Conservation (phyloP, 1,140 invertebrate species). For the Lasaia peninsularis region DNA sequence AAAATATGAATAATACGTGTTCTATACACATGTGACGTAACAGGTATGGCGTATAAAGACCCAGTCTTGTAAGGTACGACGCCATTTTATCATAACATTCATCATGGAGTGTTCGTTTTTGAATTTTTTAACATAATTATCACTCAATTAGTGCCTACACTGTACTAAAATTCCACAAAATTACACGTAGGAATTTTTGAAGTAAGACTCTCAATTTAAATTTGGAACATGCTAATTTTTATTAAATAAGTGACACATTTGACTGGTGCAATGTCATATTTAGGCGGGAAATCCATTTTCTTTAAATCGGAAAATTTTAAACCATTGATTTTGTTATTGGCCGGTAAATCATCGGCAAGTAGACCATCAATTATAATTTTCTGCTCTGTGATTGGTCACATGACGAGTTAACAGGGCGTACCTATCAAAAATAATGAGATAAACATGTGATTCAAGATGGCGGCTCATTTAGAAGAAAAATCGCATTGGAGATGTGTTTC, state of each 20-base stretch:
- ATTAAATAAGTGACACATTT: conserved; percentile 34
- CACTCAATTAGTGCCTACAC: conserved; percentile 36
- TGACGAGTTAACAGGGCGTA: conserved; percentile 44
- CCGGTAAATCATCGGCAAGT: conserved; percentile 10
- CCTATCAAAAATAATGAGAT: conserved; percentile 49
- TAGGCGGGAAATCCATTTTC: conserved; percentile 36
- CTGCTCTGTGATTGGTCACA: conserved; percentile 66
- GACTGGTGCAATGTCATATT: conserved; percentile 39
- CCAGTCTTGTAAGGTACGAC: conserved; percentile 37
- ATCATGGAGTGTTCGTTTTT: conserved; percentile 35
- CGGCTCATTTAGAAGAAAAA: conserved; percentile 47
- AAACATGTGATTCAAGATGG: conserved; percentile 71
- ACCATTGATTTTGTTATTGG: not conserved
- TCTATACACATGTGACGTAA: conserved; percentile 66
- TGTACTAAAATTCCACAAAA: conserved; percentile 23
- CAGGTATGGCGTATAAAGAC: conserved; percentile 65
- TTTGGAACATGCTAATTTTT: not conserved
- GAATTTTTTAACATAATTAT: conserved; percentile 48
- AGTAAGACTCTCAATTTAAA: not conserved
- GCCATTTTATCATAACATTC: conserved; percentile 61
- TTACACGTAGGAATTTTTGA: conserved; percentile 2
- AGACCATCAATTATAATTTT: conserved; percentile 25
- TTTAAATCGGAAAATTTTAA: conserved; percentile 6
- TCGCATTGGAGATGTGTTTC: conserved; percentile 34
- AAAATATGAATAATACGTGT: conserved; percentile 60